Evolutionary conservation across 2,888 invertebrate genomes (phyloP), one percentile per base, ranked within the genome.

Genomic region (Psococerastis gibbosa): DNA sequence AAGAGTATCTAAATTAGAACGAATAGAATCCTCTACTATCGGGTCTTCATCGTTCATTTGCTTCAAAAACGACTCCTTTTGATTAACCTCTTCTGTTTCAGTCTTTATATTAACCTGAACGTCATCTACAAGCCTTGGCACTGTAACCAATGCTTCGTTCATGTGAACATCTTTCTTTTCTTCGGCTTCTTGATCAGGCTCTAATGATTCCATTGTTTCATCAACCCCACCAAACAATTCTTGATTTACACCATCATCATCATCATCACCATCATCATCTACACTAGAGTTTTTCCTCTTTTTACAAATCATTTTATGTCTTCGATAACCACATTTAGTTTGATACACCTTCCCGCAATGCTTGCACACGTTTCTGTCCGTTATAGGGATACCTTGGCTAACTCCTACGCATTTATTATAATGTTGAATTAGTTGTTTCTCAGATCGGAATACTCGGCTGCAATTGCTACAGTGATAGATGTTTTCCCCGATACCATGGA

Each of bases 261-360:
- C 6, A 18, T 38, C 38, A 22, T 15, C n/a, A 20, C 20, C 38
- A 34, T 34, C 35, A 27, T 6, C 27, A 27, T 27, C 8, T 9
- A 5, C 20, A 20, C n/a, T 5, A 17, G 4, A 3, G n/a, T 38
- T 38, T 38, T 18, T 18, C 5, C 13, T 5, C 20, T 20, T 15
- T 38, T 38, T 38, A 38, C 38, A 38, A 4, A 20, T 18, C 27
- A 27, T 9, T 38, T 38, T 38, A 38, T 38, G 38, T 18, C 38
- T 17, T 13, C 20, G 16, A 20, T 38, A 38, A 20, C 38, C 38
- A 18, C 38, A 38, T 20, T 38, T 38, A 4, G 38, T 38, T 38
- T 38, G 38, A 17, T 18, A 38, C 20, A 13, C n/a, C 20, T 38
- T 38, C 4, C 38, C 6, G 20, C 38, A 38, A 13, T 38, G 15